Base-by-base conservation (phyloP, 2,888 invertebrate species). In the Leucoma salicis region DNA sequence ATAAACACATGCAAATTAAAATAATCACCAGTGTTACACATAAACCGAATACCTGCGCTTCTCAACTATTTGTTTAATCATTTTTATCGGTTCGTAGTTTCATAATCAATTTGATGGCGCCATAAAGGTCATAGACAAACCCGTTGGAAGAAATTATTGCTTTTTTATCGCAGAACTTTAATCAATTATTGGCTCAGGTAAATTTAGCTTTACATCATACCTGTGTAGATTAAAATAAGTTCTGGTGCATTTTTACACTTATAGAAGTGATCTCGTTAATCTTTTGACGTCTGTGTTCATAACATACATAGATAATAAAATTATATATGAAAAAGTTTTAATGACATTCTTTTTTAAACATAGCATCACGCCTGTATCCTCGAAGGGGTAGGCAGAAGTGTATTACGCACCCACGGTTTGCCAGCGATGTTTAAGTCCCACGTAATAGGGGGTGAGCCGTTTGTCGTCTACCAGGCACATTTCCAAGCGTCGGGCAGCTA, bases 51-150 rank as follows among this genome's bases (percentile, higher is more conserved):
- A 39, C 35, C 6, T 21, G 8, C 6, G 6, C 7, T 21, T 21
- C 21, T 8, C 8, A 21, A 21, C 8, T 5, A 21, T 21, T 21
- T 21, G 8, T 21, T 21, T 21, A 21, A 21, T 21, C 8, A 8
- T 8, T 21, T 21, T 45, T 42, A 58, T 49, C 52, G 48, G 56
- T 50, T 57, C 63, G 63, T 59, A 55, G 41, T 66, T 66, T 66
- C 55, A 55, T 66, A 69, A 67, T 65, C 53, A 21, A 21, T 6
- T 21, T 57, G 46, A 59, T 49, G 44, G 57, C 53, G 44, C 53
- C 46, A 42, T 65, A 50, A 55, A 57, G 45, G 42, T 46, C 25
- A 39, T 39, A 39, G 39, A 46, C 31, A 49, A 42, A 47, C 37
- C 35, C 37, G 42, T 57, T 47, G 13, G 40, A 46, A 32, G 48